phyloP scores from a whole-genome alignment of 2,113 vertebrate genomes.

The Promerops cafer region DNA sequence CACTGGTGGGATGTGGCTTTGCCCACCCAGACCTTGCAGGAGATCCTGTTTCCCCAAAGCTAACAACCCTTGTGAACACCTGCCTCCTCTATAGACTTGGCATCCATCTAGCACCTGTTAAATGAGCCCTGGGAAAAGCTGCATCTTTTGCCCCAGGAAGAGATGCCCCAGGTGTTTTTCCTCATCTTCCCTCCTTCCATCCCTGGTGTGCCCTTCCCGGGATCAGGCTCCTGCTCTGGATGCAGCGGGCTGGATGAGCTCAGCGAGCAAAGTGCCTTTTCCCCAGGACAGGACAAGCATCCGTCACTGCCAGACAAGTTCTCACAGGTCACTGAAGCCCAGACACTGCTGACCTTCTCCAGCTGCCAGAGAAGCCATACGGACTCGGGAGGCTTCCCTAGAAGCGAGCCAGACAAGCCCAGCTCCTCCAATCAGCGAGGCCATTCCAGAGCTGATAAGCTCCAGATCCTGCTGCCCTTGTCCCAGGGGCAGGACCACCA shows the following conservation, averaged over 20 bases:
- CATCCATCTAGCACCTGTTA: neutral
- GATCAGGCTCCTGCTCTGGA: rapidly evolving
- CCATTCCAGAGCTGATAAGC: neutral
- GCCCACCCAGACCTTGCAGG: neutral
- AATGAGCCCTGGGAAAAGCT: neutral
- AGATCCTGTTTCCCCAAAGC: neutral
- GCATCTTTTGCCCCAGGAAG: neutral
- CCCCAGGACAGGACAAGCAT: neutral
- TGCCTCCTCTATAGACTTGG: neutral
- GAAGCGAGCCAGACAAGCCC: rapidly evolving
- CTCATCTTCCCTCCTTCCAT: neutral
- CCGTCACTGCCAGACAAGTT: neutral
- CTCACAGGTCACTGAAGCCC: neutral
- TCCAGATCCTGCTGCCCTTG: neutral
- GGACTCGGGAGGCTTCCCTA: neutral
- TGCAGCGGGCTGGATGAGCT: neutral
- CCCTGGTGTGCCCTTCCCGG: rapidly evolving
- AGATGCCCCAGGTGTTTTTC: neutral
- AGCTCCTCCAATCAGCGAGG: neutral
- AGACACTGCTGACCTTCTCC: neutral
- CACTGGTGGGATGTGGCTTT: neutral
- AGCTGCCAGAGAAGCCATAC: neutral
- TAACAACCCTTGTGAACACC: neutral
- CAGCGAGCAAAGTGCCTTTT: neutral
- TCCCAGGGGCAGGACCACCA: neutral